phyloP scores from a whole-genome alignment of 2,113 vertebrate species.

The Arvicanthis niloticus region DNA sequence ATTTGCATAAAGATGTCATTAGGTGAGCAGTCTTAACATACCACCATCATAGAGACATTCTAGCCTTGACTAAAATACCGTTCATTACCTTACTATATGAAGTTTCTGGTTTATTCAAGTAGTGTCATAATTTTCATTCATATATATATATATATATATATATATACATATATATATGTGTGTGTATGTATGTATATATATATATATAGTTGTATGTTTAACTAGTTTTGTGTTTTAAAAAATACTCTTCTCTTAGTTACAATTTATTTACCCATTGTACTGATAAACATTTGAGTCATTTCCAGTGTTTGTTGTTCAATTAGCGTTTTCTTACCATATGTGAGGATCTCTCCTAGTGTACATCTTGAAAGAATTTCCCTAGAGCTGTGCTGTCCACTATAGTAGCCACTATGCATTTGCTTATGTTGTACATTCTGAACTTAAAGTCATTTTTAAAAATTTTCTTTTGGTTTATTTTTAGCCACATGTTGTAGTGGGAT shows the following conservation, averaged over 20 bases:
- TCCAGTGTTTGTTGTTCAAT: not conserved
- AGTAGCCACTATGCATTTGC: not conserved
- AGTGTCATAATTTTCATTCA: not conserved
- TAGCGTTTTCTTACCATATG: not conserved
- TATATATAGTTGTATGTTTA: not conserved
- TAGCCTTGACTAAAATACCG: not conserved
- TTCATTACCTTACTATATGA: not conserved
- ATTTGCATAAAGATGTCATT: not conserved
- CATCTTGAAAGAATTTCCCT: not conserved
- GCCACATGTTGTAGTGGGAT: not conserved
- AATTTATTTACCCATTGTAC: not conserved
- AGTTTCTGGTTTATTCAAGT: not conserved
- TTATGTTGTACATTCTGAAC: not conserved
- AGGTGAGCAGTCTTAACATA: not conserved
- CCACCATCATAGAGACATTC: not conserved
- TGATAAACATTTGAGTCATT: not conserved
- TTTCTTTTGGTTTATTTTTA: not conserved
- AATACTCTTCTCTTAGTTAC: not conserved
- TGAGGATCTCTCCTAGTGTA: not conserved
- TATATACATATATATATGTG: too few relatives aligned
- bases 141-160: too few relatives aligned
- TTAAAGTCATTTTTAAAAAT: not conserved
- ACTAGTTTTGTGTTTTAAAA: not conserved
- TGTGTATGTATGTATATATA: too few relatives aligned
- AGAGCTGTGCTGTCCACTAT: not conserved